phyloP scores from a whole-genome alignment of 1,140 invertebrate genomes.

The Lucilia cuprina region DNA sequence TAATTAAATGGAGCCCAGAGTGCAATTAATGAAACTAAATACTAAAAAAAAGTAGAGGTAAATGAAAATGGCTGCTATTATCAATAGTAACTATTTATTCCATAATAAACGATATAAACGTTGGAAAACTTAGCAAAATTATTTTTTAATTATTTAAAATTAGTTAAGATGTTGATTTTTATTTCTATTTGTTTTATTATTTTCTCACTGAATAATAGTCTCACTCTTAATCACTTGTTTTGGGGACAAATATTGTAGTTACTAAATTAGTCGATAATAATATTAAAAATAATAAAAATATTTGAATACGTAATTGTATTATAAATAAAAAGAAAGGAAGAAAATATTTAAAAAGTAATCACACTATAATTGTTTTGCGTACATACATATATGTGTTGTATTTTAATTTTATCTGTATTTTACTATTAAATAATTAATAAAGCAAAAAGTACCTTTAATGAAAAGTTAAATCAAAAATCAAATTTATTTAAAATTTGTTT shows the following conservation, averaged over 20 bases:
- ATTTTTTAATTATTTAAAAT: too few species aligned
- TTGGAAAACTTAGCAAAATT: too few species aligned
- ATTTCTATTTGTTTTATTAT: neutral
- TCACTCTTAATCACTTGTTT: neutral
- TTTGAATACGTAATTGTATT: neutral
- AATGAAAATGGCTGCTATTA: too few species aligned
- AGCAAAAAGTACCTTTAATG: slow-evolving; percentile 25
- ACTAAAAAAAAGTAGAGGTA: too few species aligned
- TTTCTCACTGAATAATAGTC: neutral
- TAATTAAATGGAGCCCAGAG: too few species aligned
- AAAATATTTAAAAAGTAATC: neutral
- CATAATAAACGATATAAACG: too few species aligned
- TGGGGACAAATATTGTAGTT: neutral
- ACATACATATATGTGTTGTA: neutral
- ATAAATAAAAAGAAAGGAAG: neutral
- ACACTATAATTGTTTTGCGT: neutral
- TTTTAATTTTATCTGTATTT: slow-evolving; percentile 2
- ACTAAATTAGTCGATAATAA: neutral
- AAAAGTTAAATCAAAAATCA: slow-evolving; percentile 1
- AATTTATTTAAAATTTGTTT: neutral
- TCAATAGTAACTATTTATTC: too few species aligned
- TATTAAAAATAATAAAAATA: neutral
- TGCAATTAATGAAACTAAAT: too few species aligned
- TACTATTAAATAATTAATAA: slow-evolving; percentile 26
- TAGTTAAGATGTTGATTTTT: too few species aligned